Base-by-base conservation (phyloP, 1,140 invertebrate species). In the Drosophila subobscura region DNA sequence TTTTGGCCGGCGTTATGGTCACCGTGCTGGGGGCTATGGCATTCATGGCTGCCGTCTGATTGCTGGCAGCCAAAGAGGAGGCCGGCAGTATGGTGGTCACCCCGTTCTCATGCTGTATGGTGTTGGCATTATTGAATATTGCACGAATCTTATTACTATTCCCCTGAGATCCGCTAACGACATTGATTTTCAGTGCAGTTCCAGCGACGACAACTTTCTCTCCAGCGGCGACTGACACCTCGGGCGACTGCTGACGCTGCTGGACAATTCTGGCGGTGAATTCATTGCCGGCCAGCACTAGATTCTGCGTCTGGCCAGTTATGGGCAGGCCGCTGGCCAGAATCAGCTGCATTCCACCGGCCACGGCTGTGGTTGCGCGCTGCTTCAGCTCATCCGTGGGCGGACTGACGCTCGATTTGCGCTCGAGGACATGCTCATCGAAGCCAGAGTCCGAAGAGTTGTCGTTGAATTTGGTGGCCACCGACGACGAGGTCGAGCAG, bases 391-490 rank as follows among this genome's bases (percentile, higher is more conserved):
- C 90, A 22, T 91, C 90, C 63, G 78, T 56, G 40, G 83, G 83
- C 23, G 85, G 85, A 78, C 90, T 90, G 5, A 86, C 78, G 4
- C 10, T 37, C 10, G 89, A 89, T 65, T 91, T 91, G 56, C 90
- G 80, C 6, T 91, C 91, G 22, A 90, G 73, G 8, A 90, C 93
- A 75, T 93, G 94, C 75, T 94, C 94, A 76, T 95, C 94, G 71
- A 95, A 95, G 2, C 94, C 94, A 0, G 94, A 94, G 84, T 95
- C 94, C 3, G 94, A 94, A 1, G 94, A 94, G 46, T 93, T 94
- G 74, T 94, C 94, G 78, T 93, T 94, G 81, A 93, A 94, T 41
- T 91, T 91, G 57, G 77, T 91, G 53, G 83, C 84, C 47, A 79
- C 72, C 60, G 84, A 79, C 5, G 85, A 80, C 0, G 74, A 84